Evolutionary conservation across 1,140 invertebrate genomes (phyloP).

Genomic region (Gryllus bimaculatus): DNA sequence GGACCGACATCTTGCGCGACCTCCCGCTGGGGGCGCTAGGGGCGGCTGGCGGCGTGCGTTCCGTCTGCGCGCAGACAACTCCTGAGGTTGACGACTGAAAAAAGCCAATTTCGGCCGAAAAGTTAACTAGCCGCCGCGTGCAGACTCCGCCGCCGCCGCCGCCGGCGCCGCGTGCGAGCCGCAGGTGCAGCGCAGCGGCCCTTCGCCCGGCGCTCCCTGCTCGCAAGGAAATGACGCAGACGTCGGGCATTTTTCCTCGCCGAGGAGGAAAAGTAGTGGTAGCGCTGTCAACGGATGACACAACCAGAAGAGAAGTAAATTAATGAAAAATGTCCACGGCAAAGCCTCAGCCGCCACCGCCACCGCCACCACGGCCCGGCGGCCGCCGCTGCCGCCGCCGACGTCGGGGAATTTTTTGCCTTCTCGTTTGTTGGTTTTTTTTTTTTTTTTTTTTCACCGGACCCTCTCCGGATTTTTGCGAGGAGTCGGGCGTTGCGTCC

Average conservation of each 20-base stretch:
- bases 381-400: too few species aligned
- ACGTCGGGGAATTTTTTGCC: slow-evolving; percentile 12
- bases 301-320: slow-evolving; percentile 15
- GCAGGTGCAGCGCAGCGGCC: not conserved
- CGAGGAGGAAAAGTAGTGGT: not conserved
- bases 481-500: not conserved
- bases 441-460: slow-evolving; percentile 27
- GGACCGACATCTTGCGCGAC: too few species aligned
- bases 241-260: not conserved
- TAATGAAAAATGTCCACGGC: slow-evolving; percentile 19
- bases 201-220: not conserved
- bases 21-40: too few species aligned
- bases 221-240: not conserved
- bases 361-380: too few species aligned
- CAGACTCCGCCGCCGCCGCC: too few species aligned
- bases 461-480: not conserved
- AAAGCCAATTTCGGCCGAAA: not conserved
- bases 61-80: too few species aligned
- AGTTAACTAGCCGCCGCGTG: not conserved
- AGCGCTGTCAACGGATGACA: slow-evolving; percentile 9
- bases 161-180: too few species aligned
- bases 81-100: not conserved
- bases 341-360: not conserved
- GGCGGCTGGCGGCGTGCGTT: too few species aligned
- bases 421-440: slow-evolving; percentile 29